phyloP scores from a whole-genome alignment of 2,888 invertebrate species.

The Chirona hameri region DNA sequence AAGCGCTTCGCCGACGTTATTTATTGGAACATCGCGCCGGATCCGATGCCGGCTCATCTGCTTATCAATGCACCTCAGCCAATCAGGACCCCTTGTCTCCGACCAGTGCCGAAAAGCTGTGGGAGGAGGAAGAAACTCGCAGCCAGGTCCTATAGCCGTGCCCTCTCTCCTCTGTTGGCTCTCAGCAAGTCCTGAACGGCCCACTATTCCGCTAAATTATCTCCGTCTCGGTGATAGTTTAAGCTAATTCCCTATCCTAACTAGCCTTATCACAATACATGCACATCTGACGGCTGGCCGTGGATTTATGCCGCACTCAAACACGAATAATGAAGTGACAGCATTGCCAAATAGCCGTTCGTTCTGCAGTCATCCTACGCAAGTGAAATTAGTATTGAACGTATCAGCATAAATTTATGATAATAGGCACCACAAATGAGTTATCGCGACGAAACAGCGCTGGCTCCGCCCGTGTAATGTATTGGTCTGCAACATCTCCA shows the following conservation, averaged over 20 bases:
- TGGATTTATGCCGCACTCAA: not conserved
- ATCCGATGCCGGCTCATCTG: no score
- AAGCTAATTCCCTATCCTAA: not conserved
- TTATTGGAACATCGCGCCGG: no score
- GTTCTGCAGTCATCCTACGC: not conserved
- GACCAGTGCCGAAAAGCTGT: not conserved
- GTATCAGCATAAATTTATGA: conserved; percentile 22
- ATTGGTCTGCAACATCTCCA: not conserved
- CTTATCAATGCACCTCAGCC: no score
- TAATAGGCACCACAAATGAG: not conserved
- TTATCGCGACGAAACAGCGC: not conserved
- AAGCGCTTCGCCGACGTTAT: not conserved
- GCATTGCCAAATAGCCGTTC: not conserved
- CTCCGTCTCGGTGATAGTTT: not conserved
- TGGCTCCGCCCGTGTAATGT: not conserved
- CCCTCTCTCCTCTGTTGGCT: not conserved
- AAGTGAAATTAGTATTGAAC: not conserved
- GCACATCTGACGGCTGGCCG: not conserved
- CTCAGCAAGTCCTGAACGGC: not conserved
- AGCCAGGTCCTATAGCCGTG: not conserved
- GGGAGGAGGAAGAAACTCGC: not conserved
- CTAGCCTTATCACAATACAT: not conserved
- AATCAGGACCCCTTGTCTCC: not conserved
- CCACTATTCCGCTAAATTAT: not conserved
- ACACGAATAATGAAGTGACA: conserved; percentile 8